Percentiles rank a stretch among this genome's conserved stretches.
phyloP scores from a whole-genome alignment of 92 coral and sea anemone genomes.

The Palythoa grandiflora region DNA sequence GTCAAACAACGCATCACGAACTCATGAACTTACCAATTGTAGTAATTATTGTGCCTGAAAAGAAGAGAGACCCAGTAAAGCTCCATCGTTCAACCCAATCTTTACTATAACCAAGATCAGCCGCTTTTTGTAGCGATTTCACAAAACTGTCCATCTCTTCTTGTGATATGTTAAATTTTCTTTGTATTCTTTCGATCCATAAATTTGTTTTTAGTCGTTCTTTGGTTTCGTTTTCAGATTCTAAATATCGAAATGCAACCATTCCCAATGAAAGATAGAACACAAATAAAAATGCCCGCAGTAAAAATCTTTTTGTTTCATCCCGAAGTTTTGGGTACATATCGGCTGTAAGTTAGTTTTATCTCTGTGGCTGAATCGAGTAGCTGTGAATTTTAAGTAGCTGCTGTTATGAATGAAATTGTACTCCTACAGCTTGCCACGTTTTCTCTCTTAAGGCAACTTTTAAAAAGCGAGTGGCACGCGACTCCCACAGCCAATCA shows the following conservation, averaged over 20 bases:
- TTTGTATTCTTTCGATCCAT: conserved; percentile 63
- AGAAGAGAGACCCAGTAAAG: conserved; percentile 89
- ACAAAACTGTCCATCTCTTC: conserved; percentile 77
- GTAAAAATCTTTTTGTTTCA: conserved; percentile 73
- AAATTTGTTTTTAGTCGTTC: conserved; percentile 59
- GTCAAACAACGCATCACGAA: neutral
- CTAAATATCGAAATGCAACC: conserved; percentile 78
- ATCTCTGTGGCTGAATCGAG: neutral
- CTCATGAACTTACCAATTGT: conserved; percentile 83
- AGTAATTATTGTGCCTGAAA: conserved; percentile 93
- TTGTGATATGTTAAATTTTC: conserved; percentile 70
- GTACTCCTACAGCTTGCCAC: conserved; percentile 21
- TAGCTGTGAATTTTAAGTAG: neutral
- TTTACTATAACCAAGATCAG: conserved; percentile 65
- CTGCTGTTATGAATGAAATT: conserved; percentile 16
- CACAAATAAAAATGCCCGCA: conserved; percentile 70
- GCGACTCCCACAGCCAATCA: neutral
- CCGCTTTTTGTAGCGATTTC: conserved; percentile 65
- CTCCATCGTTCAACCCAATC: conserved; percentile 95
- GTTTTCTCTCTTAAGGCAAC: conserved; percentile 16
- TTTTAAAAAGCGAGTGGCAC: conserved; percentile 24
- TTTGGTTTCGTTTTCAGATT: conserved; percentile 70
- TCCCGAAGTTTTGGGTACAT: conserved; percentile 58
- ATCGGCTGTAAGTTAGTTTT: neutral
- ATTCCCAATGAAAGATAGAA: conserved; percentile 75